A percentile compares a stretch with the other conserved stretches of the same genome.
Conservation (phyloP, 2,113 vertebrate species). For the Cariama cristata region DNA sequence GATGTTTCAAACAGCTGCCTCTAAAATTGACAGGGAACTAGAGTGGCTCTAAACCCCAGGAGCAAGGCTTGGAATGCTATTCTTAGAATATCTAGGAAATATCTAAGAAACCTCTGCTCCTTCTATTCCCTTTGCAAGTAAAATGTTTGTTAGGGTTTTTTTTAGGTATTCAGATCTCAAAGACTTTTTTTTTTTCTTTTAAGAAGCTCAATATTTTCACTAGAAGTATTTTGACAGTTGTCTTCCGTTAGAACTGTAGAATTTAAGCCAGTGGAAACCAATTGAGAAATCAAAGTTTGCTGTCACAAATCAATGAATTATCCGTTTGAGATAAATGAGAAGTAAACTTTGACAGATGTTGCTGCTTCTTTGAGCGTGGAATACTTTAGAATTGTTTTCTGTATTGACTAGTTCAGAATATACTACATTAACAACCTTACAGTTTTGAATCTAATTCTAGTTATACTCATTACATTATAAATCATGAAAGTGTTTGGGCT, state of each 20-base stretch:
- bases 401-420: neutral
- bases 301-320: neutral
- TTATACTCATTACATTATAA: neutral
- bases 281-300: neutral
- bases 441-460: neutral
- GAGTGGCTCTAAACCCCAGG: neutral
- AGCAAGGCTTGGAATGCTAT: slow-evolving; percentile 6
- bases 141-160: neutral
- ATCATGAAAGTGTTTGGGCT: neutral
- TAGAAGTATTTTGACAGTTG: neutral
- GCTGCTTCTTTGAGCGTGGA: neutral
- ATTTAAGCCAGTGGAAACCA: neutral
- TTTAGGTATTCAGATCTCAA: neutral
- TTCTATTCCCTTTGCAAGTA: neutral
- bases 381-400: neutral
- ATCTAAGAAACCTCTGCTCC: neutral
- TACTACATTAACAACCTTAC: neutral
- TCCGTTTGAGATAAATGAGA: neutral
- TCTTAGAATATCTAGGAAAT: slow-evolving; percentile 26
- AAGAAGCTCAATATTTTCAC: neutral
- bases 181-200: neutral
- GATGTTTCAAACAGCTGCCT: neutral
- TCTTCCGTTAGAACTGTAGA: neutral
- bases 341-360: neutral
- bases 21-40: neutral